These are phyloP conservation scores for Leuciscus waleckii DNA, from an alignment of 2,797 vertebrate genomes.

Conservation along the genomic window DNA sequence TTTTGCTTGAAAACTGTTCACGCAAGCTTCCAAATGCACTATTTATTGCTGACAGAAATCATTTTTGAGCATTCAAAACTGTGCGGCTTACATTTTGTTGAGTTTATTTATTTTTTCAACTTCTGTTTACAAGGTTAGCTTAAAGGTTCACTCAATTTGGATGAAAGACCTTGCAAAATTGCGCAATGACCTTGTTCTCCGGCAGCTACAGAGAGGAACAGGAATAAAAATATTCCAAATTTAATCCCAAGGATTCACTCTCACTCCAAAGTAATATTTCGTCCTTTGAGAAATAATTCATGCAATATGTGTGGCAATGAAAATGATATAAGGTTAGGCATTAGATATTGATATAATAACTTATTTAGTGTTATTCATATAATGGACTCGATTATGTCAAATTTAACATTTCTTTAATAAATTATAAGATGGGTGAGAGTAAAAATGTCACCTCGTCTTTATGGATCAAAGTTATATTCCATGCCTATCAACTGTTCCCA, in stretches of 20 bases:
- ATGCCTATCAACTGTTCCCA: constrained; percentile 54
- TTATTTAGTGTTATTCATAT: constrained; percentile 61
- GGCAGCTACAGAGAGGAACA: constrained; percentile 13
- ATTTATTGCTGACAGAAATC: constrained; percentile 36
- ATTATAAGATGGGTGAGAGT: constrained; percentile 55
- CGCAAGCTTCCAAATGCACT: constrained; percentile 6
- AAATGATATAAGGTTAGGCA: constrained; percentile 52
- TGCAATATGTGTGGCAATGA: constrained; percentile 40
- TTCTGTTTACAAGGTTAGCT: constrained; percentile 47
- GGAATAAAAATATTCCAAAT: constrained; percentile 45
- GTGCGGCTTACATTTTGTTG: constrained; percentile 29
- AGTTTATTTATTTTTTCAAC: constrained; percentile 31
- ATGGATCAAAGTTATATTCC: constrained; percentile 62
- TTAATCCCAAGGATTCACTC: constrained; percentile 52
- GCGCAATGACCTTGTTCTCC: constrained; percentile 43
- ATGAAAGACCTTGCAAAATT: constrained; percentile 47
- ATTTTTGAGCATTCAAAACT: constrained; percentile 24
- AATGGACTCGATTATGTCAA: constrained; percentile 61
- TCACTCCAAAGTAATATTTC: constrained; percentile 40
- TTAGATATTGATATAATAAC: constrained; percentile 53
- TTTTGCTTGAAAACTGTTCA: constrained; percentile 1
- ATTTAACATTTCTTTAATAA: constrained; percentile 60
- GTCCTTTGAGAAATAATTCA: constrained; percentile 54
- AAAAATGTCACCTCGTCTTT: constrained; percentile 65
- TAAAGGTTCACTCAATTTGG: constrained; percentile 46